Evolutionary conservation across 2,797 vertebrate genomes (phyloP).

Genomic region (Danio kyathit): DNA sequence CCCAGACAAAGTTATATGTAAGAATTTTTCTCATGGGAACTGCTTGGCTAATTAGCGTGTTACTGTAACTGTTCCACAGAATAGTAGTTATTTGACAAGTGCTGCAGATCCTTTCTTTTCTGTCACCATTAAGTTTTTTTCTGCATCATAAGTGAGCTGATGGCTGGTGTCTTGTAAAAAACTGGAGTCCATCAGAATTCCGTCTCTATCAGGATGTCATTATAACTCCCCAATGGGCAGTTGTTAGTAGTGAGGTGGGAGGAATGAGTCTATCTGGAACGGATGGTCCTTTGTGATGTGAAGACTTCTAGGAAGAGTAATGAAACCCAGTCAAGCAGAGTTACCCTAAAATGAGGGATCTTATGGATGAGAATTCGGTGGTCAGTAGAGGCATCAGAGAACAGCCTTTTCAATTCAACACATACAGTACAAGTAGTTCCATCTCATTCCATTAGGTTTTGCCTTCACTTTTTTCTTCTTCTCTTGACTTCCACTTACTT

Average conservation of each 20-base stretch:
- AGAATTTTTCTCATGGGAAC: too few relatives aligned
- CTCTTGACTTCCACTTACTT: background rate
- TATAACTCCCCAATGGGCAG: conserved; percentile 34
- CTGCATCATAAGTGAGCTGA: background rate
- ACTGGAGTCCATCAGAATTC: conserved; percentile 3
- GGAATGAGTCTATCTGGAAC: conserved; percentile 38
- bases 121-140: background rate
- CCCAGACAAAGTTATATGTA: too few relatives aligned
- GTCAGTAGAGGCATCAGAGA: conserved; percentile 33
- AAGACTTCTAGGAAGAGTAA: conserved; percentile 61
- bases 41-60: conserved; percentile 10
- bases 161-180: background rate
- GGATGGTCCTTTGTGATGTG: conserved; percentile 64
- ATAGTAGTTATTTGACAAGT: background rate
- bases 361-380: conserved; percentile 73
- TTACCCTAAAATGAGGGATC: conserved; percentile 70
- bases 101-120: background rate
- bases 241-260: conserved; percentile 20
- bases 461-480: background rate
- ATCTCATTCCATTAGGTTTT: conserved; percentile 3
- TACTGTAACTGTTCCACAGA: background rate
- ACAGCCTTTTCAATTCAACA: conserved; percentile 1
- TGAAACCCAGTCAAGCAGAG: conserved; percentile 71
- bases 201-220: conserved; percentile 11
- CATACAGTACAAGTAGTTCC: conserved; percentile 15